Base-by-base conservation (phyloP, 2,888 invertebrate genomes). In the Gryllus longicercus region DNA sequence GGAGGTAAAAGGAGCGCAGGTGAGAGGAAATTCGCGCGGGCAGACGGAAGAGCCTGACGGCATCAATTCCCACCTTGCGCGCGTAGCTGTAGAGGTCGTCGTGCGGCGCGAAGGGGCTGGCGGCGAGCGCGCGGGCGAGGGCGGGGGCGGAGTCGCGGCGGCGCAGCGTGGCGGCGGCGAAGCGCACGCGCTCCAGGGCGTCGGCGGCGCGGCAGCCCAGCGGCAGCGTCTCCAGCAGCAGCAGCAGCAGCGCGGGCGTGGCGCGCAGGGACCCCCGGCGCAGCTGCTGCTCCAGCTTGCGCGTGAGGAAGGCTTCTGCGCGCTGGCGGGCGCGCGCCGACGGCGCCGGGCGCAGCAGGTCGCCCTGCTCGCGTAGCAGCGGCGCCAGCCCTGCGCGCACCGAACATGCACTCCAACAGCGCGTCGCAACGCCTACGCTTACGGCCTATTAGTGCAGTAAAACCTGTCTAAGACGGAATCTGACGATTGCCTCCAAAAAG, bases 11-110 rank as follows among this genome's bases (percentile, higher is more conserved):
- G n/a, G n/a, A n/a, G n/a, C n/a, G n/a, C n/a, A n/a, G 21, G 21
- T 21, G 21, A 21, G 1, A 21, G 21, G 21, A 21, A 21, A 21
- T 21, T 21, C 1, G 21, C 21, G 21, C 21, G 21, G 21, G 21
- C 21, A 21, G 21, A 21, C 21, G 21, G 21, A 21, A 21, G 21
- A 21, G 21, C 1, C 21, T 21, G 21, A 21, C 1, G 21, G 21
- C 21, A 21, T 21, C 21, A 21, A 21, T 21, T 21, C 38, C 8
- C 8, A 63, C 63, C 63, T 63, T 63, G 4, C 63, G 14, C 11
- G 63, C 63, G n/a, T 63, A 63, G 63, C 63, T 63, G 63, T 63
- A 63, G 63, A 63, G 63, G n/a, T 63, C 63, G 63, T 63, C 63
- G 16, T 1, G 2, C 12, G 11, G 63, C 63, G n/a, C 16, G 63